These are phyloP conservation scores for Trypoxylon attenuatum DNA, from an alignment of 2,888 invertebrate species.

Conservation along the genomic window DNA sequence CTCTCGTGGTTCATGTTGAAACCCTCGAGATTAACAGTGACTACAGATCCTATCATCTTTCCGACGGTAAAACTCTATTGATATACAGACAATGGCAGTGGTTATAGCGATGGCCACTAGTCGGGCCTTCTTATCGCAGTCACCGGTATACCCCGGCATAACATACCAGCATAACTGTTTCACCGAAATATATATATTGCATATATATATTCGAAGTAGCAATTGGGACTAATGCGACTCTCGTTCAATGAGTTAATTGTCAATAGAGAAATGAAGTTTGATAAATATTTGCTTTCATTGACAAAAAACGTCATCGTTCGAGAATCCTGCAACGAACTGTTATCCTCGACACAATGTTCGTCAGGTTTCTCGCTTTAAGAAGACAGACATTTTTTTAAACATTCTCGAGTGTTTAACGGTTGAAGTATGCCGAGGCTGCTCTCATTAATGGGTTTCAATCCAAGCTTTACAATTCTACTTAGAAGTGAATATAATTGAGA, in stretches of 20 bases:
- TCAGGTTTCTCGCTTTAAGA: background rate
- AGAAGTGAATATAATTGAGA: background rate
- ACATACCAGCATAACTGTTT: too few species aligned
- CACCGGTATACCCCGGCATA: too few species aligned
- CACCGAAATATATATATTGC: too few species aligned
- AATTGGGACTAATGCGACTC: slow-evolving; percentile 3
- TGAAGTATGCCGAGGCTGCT: slow-evolving; percentile 4
- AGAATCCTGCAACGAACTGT: slow-evolving; percentile 24
- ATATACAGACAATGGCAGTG: too few species aligned
- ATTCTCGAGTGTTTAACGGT: too few species aligned
- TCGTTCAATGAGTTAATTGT: background rate
- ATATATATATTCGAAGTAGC: slow-evolving; percentile 22
- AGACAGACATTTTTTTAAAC: background rate
- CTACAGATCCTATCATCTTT: too few species aligned
- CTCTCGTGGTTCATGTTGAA: too few species aligned
- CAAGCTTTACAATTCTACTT: slow-evolving; percentile 4
- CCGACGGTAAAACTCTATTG: too few species aligned
- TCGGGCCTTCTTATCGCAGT: too few species aligned
- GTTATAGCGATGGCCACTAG: slow-evolving; percentile 13
- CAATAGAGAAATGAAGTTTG: background rate
- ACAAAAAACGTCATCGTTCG: too few species aligned
- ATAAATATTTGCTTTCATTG: too few species aligned
- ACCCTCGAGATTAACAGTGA: too few species aligned
- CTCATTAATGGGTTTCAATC: slow-evolving; percentile 19
- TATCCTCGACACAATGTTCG: background rate